Percentiles rank a stretch among this genome's conserved stretches.
Evolutionary conservation across 2,888 invertebrate genomes (phyloP).

Genomic region (Seira ritae): DNA sequence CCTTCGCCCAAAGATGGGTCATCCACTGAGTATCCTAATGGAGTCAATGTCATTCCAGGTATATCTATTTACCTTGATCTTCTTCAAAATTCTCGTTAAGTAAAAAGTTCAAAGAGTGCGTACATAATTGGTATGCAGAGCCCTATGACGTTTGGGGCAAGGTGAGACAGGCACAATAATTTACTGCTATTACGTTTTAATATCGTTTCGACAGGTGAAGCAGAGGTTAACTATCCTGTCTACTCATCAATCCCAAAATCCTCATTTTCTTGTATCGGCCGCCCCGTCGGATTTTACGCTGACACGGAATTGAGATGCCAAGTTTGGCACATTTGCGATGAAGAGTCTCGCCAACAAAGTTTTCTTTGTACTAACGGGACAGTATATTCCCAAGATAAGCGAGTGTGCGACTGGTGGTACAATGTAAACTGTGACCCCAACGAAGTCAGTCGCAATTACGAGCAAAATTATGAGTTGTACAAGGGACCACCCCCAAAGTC

Average conservation of each 20-base stretch:
- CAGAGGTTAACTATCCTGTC: slow-evolving; percentile 71
- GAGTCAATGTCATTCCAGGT: slow-evolving; percentile 73
- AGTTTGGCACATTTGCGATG: slow-evolving; percentile 73
- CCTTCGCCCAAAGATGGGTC: slow-evolving; percentile 40
- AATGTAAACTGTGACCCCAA: slow-evolving; percentile 69
- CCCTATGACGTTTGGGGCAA: no score
- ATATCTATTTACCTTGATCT: neutral
- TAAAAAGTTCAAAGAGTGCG: no score
- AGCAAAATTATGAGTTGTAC: slow-evolving; percentile 70
- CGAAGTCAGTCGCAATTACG: slow-evolving; percentile 67
- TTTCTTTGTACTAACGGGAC: slow-evolving; percentile 73
- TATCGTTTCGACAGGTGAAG: slow-evolving; percentile 59
- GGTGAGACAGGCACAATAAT: no score
- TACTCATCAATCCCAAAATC: slow-evolving; percentile 68
- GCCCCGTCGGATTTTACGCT: slow-evolving; percentile 69
- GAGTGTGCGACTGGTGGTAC: slow-evolving; percentile 73
- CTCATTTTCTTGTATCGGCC: slow-evolving; percentile 68
- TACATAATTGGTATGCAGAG: no score
- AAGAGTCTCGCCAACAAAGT: slow-evolving; percentile 68
- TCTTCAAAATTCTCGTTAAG: no score
- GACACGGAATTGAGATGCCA: slow-evolving; percentile 72
- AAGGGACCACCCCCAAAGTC: slow-evolving; percentile 58
- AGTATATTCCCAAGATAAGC: slow-evolving; percentile 70
- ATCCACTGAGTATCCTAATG: slow-evolving; percentile 72
- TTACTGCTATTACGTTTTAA: no score